Conservation (phyloP, 92 coral and sea anemone species). For the Metridium senile region DNA sequence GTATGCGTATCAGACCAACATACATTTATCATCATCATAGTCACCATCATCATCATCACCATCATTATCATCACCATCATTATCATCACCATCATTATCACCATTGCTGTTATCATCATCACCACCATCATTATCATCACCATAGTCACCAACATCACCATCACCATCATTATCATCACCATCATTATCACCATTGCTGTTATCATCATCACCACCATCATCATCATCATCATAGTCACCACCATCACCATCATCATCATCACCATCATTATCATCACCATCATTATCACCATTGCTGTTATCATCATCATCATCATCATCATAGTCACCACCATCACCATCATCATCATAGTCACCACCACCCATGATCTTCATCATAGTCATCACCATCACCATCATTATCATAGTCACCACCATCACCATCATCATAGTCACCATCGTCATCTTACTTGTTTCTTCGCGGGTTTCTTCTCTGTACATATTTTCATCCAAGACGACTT, state of each 20-base stretch:
- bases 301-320: background rate
- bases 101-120: too few species aligned
- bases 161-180: background rate
- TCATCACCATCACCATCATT: background rate
- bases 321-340: background rate
- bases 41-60: too few species aligned
- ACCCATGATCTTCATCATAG: background rate
- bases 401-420: background rate
- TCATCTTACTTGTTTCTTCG: conserved; percentile 68
- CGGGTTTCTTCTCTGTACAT: conserved; percentile 67
- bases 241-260: background rate
- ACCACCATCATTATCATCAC: background rate
- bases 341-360: background rate
- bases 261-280: background rate
- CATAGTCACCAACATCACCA: background rate
- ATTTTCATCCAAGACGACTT: conserved; percentile 50
- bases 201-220: background rate
- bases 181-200: background rate
- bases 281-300: background rate
- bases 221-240: background rate
- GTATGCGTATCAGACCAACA: too few species aligned
- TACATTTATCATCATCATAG: too few species aligned
- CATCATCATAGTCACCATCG: background rate
- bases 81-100: background rate
- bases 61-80: background rate